Conservation (phyloP, 1,140 invertebrate species). For the Tyrophagus putrescentiae region DNA sequence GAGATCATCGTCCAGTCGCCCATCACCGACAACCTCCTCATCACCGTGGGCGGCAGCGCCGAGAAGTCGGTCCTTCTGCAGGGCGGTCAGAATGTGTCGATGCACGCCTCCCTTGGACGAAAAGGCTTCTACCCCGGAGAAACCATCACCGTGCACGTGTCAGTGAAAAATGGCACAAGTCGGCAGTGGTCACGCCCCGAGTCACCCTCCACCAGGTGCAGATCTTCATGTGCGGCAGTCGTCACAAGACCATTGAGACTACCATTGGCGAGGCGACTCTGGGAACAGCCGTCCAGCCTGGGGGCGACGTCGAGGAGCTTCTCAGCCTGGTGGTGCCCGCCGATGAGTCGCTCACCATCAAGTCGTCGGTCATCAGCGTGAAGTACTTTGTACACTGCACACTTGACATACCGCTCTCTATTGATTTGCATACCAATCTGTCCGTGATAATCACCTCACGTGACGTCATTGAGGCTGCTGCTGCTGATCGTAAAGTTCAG, state of each 20-base stretch:
- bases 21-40: background rate
- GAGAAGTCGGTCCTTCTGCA: slow-evolving; percentile 3
- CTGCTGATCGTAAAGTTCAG: too few relatives aligned
- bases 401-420: slow-evolving; percentile 8
- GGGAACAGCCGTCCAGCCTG: background rate
- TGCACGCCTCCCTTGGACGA: too few relatives aligned
- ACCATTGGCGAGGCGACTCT: too few relatives aligned
- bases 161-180: background rate
- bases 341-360: background rate
- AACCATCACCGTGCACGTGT: background rate
- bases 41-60: background rate
- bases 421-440: slow-evolving; percentile 15
- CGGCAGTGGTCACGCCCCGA: background rate
- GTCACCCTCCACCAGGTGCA: background rate
- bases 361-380: background rate
- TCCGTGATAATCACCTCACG: background rate
- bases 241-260: background rate
- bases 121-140: too few relatives aligned
- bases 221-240: background rate
- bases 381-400: slow-evolving; percentile 5
- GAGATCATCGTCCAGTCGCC: background rate
- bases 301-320: background rate
- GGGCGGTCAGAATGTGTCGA: too few relatives aligned
- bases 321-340: background rate
- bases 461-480: background rate